Evolutionary conservation across 2,797 vertebrate genomes (phyloP).

Genomic region (Meriones psammophilus): DNA sequence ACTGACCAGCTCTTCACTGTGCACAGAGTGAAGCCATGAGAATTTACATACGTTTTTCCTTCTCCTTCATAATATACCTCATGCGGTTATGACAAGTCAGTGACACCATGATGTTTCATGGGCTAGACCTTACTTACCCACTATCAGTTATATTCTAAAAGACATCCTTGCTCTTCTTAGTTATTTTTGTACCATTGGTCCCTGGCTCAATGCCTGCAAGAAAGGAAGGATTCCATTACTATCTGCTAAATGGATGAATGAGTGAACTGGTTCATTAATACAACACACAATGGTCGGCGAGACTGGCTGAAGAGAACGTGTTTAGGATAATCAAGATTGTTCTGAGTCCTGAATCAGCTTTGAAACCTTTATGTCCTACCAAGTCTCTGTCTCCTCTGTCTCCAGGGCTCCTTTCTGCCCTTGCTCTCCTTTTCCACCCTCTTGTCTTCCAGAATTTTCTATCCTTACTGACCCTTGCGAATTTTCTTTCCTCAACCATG

Average conservation of each 20-base stretch:
- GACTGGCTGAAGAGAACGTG: slow-evolving; percentile 18
- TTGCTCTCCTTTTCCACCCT: background rate
- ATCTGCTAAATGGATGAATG: background rate
- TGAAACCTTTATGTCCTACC: background rate
- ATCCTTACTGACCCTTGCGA: background rate
- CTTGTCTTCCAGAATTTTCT: slow-evolving; percentile 36
- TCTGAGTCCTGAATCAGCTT: slow-evolving; percentile 5
- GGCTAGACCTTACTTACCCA: background rate
- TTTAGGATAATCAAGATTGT: background rate
- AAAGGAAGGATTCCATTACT: background rate
- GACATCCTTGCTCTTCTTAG: background rate
- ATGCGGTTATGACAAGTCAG: background rate
- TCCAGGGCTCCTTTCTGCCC: background rate
- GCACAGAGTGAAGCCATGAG: background rate
- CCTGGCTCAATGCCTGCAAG: background rate
- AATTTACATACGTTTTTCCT: background rate
- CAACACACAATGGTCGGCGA: background rate
- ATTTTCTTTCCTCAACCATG: background rate
- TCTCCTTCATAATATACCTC: background rate
- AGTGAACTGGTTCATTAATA: background rate
- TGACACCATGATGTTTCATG: background rate
- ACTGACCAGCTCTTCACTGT: background rate
- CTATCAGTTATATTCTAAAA: background rate
- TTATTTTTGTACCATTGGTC: background rate
- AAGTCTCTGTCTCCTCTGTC: background rate